Evolutionary conservation across 2,797 vertebrate species (phyloP).

Genomic region (Morelia viridis): DNA sequence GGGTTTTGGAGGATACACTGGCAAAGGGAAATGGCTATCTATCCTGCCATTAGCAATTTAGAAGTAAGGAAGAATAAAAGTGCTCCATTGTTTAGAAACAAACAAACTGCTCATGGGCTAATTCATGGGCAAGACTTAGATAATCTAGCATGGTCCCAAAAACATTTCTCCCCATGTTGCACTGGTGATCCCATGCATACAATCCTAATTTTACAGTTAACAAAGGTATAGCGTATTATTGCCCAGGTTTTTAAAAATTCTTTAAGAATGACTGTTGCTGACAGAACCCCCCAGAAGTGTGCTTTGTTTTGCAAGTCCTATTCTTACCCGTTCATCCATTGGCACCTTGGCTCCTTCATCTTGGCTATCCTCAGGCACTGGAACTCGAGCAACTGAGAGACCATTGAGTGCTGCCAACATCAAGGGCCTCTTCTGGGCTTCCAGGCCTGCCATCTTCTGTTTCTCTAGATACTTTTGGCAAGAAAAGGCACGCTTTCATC

Average conservation of each 20-base stretch:
- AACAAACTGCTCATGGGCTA: not conserved
- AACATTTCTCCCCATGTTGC: not conserved
- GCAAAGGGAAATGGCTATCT: not conserved
- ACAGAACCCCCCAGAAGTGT: constrained; percentile 26
- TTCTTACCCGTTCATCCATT: constrained; percentile 91
- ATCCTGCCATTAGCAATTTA: not conserved
- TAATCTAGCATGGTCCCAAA: not conserved
- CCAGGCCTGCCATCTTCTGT: constrained; percentile 93
- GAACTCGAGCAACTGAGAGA: constrained; percentile 87
- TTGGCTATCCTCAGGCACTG: constrained; percentile 83
- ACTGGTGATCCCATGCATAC: not conserved
- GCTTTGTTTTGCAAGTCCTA: constrained; percentile 30
- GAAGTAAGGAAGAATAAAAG: not conserved
- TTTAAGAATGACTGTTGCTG: constrained; percentile 6
- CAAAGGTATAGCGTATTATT: not conserved
- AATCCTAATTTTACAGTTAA: not conserved
- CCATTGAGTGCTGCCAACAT: constrained; percentile 95
- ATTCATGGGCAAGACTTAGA: not conserved
- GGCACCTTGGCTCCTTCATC: constrained; percentile 83
- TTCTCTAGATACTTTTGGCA: constrained; percentile 92
- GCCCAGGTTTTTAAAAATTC: not conserved
- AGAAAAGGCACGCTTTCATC: constrained; percentile 81
- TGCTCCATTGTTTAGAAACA: not conserved
- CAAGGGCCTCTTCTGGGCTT: constrained; percentile 94
- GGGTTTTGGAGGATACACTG: not conserved